A percentile compares a stretch with the other conserved stretches of the same genome.
Evolutionary conservation across 1,140 invertebrate species (phyloP).

Genomic region (Saccostrea echinata): DNA sequence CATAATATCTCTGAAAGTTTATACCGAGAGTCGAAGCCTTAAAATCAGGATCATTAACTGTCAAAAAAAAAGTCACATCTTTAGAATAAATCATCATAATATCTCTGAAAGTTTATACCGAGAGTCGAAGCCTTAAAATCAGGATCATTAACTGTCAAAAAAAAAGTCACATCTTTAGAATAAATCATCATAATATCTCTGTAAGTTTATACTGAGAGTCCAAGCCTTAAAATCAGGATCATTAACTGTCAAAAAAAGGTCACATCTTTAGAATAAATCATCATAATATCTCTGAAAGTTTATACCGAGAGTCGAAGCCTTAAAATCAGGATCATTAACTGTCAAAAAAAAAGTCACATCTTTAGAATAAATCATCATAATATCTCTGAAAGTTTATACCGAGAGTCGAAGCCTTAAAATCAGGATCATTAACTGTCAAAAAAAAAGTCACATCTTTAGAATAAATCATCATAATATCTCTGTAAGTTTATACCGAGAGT

Average conservation of each 20-base stretch:
- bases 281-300: not conserved
- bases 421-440: slow-evolving; percentile 88
- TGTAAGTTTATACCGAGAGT: too few relatives aligned
- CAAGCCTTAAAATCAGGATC: slow-evolving; percentile 88
- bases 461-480: not conserved
- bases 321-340: slow-evolving; percentile 92
- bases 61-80: slow-evolving; percentile 73
- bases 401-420: slow-evolving; percentile 85
- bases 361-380: not conserved
- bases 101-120: not conserved
- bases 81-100: not conserved
- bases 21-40: slow-evolving; percentile 79
- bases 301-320: slow-evolving; percentile 75
- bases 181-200: not conserved
- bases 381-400: not conserved
- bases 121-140: slow-evolving; percentile 86
- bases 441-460: not conserved
- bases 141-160: slow-evolving; percentile 87
- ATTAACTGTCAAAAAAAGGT: slow-evolving; percentile 85
- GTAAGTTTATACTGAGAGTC: too few relatives aligned
- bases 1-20: not conserved
- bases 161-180: not conserved
- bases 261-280: not conserved
- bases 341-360: slow-evolving; percentile 74
- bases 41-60: slow-evolving; percentile 92